phyloP scores from a whole-genome alignment of 1,140 invertebrate species.

The Anthonomus grandis region DNA sequence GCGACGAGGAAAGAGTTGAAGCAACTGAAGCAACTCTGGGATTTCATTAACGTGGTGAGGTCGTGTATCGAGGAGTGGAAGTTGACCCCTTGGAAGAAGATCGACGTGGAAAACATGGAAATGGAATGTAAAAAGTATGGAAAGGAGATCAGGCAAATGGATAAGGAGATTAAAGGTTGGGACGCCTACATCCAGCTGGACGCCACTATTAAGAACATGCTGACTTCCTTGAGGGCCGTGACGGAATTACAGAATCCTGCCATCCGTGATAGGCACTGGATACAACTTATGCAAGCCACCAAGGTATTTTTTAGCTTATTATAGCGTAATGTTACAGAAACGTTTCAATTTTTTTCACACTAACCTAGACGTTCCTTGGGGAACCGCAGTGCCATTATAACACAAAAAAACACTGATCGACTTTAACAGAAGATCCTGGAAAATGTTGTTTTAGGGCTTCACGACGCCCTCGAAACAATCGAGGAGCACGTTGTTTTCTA shows the following conservation, averaged over 20 bases:
- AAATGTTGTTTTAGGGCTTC: too few relatives aligned
- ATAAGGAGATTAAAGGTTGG: slow-evolving; percentile 86
- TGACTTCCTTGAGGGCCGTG: slow-evolving; percentile 83
- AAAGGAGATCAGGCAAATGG: slow-evolving; percentile 77
- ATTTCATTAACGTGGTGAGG: slow-evolving; percentile 79
- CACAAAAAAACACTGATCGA: too few relatives aligned
- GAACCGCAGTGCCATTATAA: too few relatives aligned
- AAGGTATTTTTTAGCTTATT: slow-evolving; percentile 69
- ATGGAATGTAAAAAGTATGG: slow-evolving; percentile 90
- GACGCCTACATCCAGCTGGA: slow-evolving; percentile 70
- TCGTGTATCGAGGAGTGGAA: slow-evolving; percentile 88
- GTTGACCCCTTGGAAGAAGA: slow-evolving; percentile 86
- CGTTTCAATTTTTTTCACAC: too few relatives aligned
- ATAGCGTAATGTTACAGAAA: too few relatives aligned
- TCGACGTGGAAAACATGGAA: slow-evolving; percentile 92
- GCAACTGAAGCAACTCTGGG: slow-evolving; percentile 82
- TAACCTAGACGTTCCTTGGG: too few relatives aligned
- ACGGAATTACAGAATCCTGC: slow-evolving; percentile 92
- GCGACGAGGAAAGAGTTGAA: slow-evolving; percentile 73
- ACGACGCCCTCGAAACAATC: too few relatives aligned
- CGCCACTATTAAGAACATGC: slow-evolving; percentile 75
- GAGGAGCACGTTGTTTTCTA: too few relatives aligned
- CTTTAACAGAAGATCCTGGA: too few relatives aligned
- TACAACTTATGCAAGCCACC: slow-evolving; percentile 87
- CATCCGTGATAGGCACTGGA: slow-evolving; percentile 90